Base-by-base conservation (phyloP, 2,888 invertebrate genomes). In the Tipula helvola region DNA sequence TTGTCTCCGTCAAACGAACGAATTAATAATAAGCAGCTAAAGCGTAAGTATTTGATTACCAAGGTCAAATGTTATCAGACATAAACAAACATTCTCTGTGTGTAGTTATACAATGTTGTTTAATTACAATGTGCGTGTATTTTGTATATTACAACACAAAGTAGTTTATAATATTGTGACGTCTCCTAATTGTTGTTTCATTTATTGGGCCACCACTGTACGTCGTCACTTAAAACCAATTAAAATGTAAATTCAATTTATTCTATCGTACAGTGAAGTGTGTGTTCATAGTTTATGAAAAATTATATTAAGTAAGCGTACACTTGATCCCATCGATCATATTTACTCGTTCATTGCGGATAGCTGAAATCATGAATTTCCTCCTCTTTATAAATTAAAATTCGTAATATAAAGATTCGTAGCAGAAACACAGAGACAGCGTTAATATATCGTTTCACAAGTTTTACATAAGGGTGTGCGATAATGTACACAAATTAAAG, bases 11-110 rank as follows among this genome's bases (percentile, higher is more conserved):
- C 28, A 71, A 71, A 18, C 71, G 13, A 71, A 71, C 18, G 13
- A 71, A 71, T 28, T 28, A 28, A 28, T 28, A 71, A 28, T 28
- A 28, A 28, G 71, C 28, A 71, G 71, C 71, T 28, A 71, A 28
- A 71, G 71, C 71, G n/a, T 71, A 71, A 71, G 71, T 71, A 71
- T 71, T 71, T 71, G 71, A 71, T 71, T 71, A 71, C 71, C 71
- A 71, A 71, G 71, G 71, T 71, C 71, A 71, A 71, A 71, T 71
- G 71, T 71, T 71, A 71, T 71, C 71, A 71, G 71, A 71, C 71
- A 71, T 71, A 71, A 71, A 71, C 71, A 71, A 71, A 71, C 57
- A 57, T 1, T 47, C 10, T 5, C n/a, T 52, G 52, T 52, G 52
- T 52, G n/a, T 52, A n/a, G 52, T 28, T 28, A 28, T 71, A 71